Percentiles rank a stretch among this genome's conserved stretches.
Evolutionary conservation across 2,888 invertebrate genomes (phyloP).

Genomic region (Epinotia demarniana): DNA sequence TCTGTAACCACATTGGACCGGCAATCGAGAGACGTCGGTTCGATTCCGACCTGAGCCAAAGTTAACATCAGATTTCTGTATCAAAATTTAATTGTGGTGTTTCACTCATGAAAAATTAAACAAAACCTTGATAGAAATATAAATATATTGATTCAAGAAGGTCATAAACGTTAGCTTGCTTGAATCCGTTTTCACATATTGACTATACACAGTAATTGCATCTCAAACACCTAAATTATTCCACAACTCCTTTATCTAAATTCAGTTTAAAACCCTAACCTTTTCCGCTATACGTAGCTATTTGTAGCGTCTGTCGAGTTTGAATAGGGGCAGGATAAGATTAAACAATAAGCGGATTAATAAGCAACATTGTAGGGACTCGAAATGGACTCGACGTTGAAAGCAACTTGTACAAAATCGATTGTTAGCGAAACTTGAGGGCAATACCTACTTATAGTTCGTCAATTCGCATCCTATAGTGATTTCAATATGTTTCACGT

Average conservation of each 20-base stretch:
- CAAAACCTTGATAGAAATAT: no score
- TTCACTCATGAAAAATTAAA: no score
- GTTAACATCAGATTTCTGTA: no score
- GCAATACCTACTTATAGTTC: background rate
- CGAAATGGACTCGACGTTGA: conserved; percentile 11
- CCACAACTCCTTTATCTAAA: background rate
- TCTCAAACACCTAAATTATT: background rate
- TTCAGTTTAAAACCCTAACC: conserved; percentile 8
- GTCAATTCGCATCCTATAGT: background rate
- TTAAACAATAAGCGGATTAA: conserved; percentile 40
- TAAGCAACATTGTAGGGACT: conserved; percentile 32
- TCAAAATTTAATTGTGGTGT: no score
- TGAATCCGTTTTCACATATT: background rate
- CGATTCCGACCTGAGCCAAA: no score
- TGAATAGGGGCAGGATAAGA: conserved; percentile 31
- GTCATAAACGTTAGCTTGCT: no score
- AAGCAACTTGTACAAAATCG: background rate
- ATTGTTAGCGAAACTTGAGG: background rate
- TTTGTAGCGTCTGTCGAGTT: conserved; percentile 23
- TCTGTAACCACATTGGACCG: no score
- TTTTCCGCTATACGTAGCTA: background rate
- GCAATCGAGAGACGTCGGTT: no score
- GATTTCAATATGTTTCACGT: no score
- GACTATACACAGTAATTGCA: background rate
- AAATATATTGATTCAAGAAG: no score